Base-by-base conservation (phyloP, 2,113 vertebrate species). In the Elephas maximus region DNA sequence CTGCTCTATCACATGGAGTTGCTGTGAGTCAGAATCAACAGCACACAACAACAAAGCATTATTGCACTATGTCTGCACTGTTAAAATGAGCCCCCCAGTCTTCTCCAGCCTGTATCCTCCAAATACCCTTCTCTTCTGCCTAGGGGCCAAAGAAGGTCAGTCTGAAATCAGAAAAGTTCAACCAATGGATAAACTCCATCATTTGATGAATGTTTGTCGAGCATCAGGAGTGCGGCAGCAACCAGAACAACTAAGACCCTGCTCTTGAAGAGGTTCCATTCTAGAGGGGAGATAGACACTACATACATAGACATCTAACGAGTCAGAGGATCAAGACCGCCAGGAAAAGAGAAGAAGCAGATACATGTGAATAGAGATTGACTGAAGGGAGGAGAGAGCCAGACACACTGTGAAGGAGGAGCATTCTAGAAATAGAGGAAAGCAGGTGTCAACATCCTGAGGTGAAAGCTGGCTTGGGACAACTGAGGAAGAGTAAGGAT, bases 151-250 rank as follows among this genome's bases (percentile, higher is more conserved):
- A 69, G 21, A 33, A 92, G 45, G 24, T 62, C 60, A 62, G 48
- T 48, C 48, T 48, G 62, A 23, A 41, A 10, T 11, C 45, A n/a
- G 33, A 12, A 45, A 28, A 63, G 14, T 14, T 67, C 78, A 5
- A 8, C 62, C 7, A 41, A 9, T 2, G 26, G 17, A 11, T 48
- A 26, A 69, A 60, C 28, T 37, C 12, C 10, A 44, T 30, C 33
- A 18, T 33, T 1, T 24, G 71, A 60, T 2, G 5, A 37, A 20
- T 15, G 3, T 37, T 57, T 14, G 7, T 6, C 14, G 28, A 7
- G 30, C 1, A 10, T 12, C 15, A 45, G 11, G 6, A 9, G 20
- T 1, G 6, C 10, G 1, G 17, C 20, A 33, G 79, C 2, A 28
- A 45, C 65, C n/a, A 6, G 10, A 63, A 10, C 41, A 74, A 26